Evolutionary conservation across 1,140 invertebrate species (phyloP), one percentile per base, ranked within the genome.

Genomic region (Harlomillsia oculata): DNA sequence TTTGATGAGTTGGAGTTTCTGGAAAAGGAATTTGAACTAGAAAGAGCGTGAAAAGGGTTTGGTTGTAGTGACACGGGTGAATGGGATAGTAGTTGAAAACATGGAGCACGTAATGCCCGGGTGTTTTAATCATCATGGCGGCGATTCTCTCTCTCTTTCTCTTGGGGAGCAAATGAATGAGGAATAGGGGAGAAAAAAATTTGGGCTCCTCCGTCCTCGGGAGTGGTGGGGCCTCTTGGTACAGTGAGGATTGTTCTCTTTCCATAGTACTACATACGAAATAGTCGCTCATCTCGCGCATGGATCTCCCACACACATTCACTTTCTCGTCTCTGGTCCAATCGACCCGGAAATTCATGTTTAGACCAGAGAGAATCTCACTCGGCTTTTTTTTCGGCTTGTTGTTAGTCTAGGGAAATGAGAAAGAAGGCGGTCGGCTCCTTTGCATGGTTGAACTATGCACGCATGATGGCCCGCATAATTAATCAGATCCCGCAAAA

Each of bases 101-200:
- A n/a, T 14, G 16, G 23, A 28, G 44, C 34, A 41, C 16, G 34
- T 41, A 49, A 45, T 32, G 49, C 28, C 34, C 57, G 28, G 57
- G 45, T n/a, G n/a, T 53, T 59, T 57, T 59, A 48, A 48, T 59
- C 52, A 59, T 59, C 57, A 59, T 59, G 57, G 57, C 57, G 57
- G 54, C 41, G 52, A 48, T 59, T 49, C 54, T 40, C 51, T n/a
- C n/a, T n/a, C n/a, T n/a, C n/a, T n/a, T n/a, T n/a, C n/a, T n/a
- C n/a, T n/a, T n/a, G 25, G 57, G 46, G 49, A 59, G 57, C 51
- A 59, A 59, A 59, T 59, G 50, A 59, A 53, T 59, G 57, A 59
- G 51, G n/a, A n/a, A n/a, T 36, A 59, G 57, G 57, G 57, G 51
- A 53, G 52, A 53, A 54, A 59, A 54, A 53, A 28, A n/a, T n/a